Percentiles rank a stretch among this genome's conserved stretches.
Conservation (phyloP, 2,797 vertebrate species). For the Zalophus californianus region DNA sequence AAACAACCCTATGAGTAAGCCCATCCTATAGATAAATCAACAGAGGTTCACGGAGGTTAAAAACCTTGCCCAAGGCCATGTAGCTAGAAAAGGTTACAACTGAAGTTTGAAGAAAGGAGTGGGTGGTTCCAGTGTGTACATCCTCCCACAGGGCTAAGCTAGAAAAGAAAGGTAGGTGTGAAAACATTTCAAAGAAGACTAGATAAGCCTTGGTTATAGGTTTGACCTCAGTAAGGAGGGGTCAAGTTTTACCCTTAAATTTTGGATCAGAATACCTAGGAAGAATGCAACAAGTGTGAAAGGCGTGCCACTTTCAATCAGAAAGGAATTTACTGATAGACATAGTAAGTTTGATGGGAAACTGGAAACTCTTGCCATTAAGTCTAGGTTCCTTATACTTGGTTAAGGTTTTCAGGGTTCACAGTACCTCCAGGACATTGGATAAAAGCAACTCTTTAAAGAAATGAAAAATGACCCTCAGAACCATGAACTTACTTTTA, state of each 20-base stretch:
- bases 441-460: background rate
- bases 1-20: background rate
- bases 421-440: background rate
- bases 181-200: background rate
- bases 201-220: background rate
- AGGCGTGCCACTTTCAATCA: background rate
- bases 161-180: background rate
- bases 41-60: background rate
- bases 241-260: background rate
- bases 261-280: conserved; percentile 19
- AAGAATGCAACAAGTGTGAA: background rate
- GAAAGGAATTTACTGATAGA: background rate
- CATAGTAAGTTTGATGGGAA: background rate
- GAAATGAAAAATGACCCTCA: background rate
- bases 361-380: background rate
- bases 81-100: background rate
- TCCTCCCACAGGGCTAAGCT: background rate
- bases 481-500: background rate
- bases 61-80: background rate
- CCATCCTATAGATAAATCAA: background rate
- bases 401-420: background rate
- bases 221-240: background rate
- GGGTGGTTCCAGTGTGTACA: background rate
- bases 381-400: background rate
- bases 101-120: background rate